Conservation (phyloP, 2,797 vertebrate genomes). For the Falco naumanni region DNA sequence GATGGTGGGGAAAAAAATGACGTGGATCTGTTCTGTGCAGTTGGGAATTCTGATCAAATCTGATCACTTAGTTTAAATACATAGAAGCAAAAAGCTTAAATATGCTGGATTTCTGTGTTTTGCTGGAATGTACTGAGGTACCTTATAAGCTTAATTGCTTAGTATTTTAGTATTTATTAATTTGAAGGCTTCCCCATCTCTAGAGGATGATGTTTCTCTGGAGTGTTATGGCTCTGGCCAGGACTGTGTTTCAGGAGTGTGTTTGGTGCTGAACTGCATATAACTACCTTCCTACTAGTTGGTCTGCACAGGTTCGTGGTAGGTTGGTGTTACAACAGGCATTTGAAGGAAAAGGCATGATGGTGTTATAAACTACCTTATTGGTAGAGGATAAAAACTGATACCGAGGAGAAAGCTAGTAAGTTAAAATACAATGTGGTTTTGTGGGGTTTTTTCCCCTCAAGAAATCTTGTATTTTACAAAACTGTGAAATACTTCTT, state of each 20-base stretch:
- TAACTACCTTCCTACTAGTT: neutral
- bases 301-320: neutral
- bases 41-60: neutral
- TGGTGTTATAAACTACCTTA: neutral
- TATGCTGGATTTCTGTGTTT: neutral
- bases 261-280: neutral
- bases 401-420: neutral
- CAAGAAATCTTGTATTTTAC: neutral
- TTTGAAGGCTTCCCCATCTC: neutral
- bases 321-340: neutral
- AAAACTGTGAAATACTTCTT: neutral
- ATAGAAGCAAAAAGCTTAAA: neutral
- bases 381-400: neutral
- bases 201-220: neutral
- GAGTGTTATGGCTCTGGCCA: neutral
- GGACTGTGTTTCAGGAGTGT: rapidly evolving
- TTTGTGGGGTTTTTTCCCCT: neutral
- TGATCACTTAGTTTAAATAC: neutral
- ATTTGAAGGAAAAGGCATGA: neutral
- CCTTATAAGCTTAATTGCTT: neutral
- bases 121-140: neutral
- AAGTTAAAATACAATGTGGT: neutral
- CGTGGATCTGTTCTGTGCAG: neutral
- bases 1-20: neutral
- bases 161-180: neutral